Evolutionary conservation across 1,140 invertebrate genomes (phyloP).

Genomic region (Hylyphantes graminicola): DNA sequence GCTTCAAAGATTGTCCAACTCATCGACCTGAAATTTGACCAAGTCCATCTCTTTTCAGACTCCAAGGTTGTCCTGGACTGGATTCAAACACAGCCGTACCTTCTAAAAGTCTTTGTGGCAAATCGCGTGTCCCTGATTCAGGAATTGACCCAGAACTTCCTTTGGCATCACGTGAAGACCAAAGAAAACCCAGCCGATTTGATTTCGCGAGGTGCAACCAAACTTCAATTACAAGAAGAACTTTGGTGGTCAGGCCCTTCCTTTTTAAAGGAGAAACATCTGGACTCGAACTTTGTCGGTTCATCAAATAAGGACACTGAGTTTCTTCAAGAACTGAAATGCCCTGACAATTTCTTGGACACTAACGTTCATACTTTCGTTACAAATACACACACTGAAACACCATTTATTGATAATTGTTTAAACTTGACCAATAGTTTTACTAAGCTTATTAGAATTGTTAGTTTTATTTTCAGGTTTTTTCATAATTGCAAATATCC

Average conservation of each 20-base stretch:
- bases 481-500: background rate
- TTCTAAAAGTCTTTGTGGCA: conserved; percentile 7
- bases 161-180: conserved; percentile 61
- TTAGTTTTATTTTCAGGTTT: conserved; percentile 1
- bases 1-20: background rate
- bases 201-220: conserved; percentile 13
- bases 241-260: conserved; percentile 17
- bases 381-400: background rate
- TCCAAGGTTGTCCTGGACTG: conserved; percentile 18
- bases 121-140: conserved; percentile 41
- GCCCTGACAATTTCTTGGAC: too few species aligned
- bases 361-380: too few species aligned
- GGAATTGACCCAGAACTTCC: background rate
- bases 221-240: background rate
- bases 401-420: background rate
- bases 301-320: background rate
- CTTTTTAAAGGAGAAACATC: background rate
- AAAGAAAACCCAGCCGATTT: conserved; percentile 18
- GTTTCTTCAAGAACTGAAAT: background rate
- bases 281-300: background rate
- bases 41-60: background rate
- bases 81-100: background rate
- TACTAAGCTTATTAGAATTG: background rate
- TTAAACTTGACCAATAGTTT: background rate
- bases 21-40: background rate